A percentile compares a stretch with the other conserved stretches of the same genome.
phyloP scores from a whole-genome alignment of 2,113 vertebrate species.

The Colossoma macropomum region DNA sequence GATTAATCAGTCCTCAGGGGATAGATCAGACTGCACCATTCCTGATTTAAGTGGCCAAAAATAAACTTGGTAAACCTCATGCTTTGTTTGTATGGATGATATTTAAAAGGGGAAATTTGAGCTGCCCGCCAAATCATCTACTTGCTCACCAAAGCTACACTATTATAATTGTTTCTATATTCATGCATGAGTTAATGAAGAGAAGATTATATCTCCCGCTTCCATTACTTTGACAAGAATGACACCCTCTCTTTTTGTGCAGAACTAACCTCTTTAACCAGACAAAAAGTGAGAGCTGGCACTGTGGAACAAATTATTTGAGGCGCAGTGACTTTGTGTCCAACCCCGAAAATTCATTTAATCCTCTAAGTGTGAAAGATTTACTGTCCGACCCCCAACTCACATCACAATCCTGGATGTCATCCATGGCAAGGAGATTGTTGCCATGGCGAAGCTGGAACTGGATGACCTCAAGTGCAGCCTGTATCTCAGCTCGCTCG shows the following conservation, averaged over 20 bases:
- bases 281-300: not conserved
- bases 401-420: slow-evolving; percentile 80
- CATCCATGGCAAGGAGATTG: slow-evolving; percentile 81
- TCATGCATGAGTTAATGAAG: not conserved
- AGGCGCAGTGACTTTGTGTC: not conserved
- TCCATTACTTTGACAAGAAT: not conserved
- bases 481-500: slow-evolving; percentile 71
- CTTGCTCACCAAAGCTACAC: not conserved
- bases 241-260: not conserved
- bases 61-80: not conserved
- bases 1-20: no score
- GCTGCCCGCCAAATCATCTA: not conserved
- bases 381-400: slow-evolving; percentile 42
- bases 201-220: no score
- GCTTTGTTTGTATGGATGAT: not conserved
- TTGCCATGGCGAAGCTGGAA: slow-evolving; percentile 80
- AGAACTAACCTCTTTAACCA: not conserved
- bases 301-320: not conserved
- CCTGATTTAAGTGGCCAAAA: not conserved
- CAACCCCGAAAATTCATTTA: no score
- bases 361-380: not conserved
- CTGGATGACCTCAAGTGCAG: slow-evolving; percentile 75
- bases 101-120: not conserved
- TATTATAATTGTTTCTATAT: not conserved
- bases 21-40: not conserved